Percentiles rank a stretch among this genome's conserved stretches.
Evolutionary conservation across 2,113 vertebrate species (phyloP).

Genomic region (Himantopus leucocephalus): DNA sequence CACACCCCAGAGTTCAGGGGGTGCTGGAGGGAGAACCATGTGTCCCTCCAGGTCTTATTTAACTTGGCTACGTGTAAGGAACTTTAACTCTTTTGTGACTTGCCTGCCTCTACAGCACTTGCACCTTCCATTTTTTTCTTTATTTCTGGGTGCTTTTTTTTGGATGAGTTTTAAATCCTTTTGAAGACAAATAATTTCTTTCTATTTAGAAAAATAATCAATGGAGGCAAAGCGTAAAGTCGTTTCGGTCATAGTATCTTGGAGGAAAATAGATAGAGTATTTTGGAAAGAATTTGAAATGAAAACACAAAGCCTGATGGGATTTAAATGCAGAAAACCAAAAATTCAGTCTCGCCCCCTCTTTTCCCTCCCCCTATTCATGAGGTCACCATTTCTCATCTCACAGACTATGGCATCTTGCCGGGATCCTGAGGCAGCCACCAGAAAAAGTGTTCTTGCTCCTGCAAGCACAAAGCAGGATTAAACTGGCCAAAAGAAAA

Average conservation of each 20-base stretch:
- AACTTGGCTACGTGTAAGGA: slow-evolving; percentile 41
- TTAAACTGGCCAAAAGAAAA: neutral
- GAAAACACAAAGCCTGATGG: slow-evolving; percentile 32
- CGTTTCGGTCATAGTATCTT: neutral
- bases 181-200: slow-evolving; percentile 47
- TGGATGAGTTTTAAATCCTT: slow-evolving; percentile 36
- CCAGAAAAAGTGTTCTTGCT: neutral
- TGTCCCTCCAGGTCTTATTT: slow-evolving; percentile 62
- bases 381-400: slow-evolving; percentile 28
- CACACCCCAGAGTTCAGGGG: slow-evolving; percentile 13
- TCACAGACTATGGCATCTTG: slow-evolving; percentile 12
- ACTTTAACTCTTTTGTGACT: slow-evolving; percentile 63
- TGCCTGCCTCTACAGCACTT: slow-evolving; percentile 33
- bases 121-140: slow-evolving; percentile 4
- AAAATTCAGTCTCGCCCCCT: slow-evolving; percentile 32
- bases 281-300: slow-evolving; percentile 44
- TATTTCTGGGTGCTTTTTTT: neutral
- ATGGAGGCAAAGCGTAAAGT: neutral
- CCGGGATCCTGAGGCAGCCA: neutral
- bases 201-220: slow-evolving; percentile 53
- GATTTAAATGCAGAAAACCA: slow-evolving; percentile 45
- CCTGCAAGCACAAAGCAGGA: neutral
- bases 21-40: neutral
- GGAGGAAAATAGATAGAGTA: slow-evolving; percentile 18
- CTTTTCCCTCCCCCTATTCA: neutral